These are phyloP conservation scores for Coranthus polyacanthus DNA, from an alignment of 2,797 vertebrate species.

Conservation along the genomic window DNA sequence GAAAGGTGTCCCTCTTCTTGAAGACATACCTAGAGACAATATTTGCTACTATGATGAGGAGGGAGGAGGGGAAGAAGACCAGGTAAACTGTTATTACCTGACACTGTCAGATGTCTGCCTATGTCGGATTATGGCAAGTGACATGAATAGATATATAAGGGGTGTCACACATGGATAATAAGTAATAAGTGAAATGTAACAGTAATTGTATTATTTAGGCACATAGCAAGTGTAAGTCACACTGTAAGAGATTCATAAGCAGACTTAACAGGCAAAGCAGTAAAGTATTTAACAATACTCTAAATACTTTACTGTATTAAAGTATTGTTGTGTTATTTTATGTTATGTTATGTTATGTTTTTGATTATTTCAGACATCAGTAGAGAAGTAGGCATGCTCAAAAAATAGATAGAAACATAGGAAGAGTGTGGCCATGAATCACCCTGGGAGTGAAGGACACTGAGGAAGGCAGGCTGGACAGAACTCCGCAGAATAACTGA, in stretches of 20 bases:
- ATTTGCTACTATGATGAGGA: constrained; percentile 91
- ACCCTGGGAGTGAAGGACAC: not conserved
- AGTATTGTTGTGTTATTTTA: too few relatives aligned
- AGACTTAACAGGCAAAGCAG: too few relatives aligned
- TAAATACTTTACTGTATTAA: too few relatives aligned
- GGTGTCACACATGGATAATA: not conserved
- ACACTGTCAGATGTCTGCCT: constrained; percentile 51
- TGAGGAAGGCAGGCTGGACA: not conserved
- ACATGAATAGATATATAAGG: not conserved
- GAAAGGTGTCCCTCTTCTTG: constrained; percentile 81
- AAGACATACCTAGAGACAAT: constrained; percentile 89
- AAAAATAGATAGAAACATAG: not conserved
- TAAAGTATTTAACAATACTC: too few relatives aligned
- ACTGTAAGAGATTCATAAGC: too few relatives aligned
- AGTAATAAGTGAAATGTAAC: too few relatives aligned
- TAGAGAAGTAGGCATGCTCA: not conserved
- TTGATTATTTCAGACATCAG: not conserved
- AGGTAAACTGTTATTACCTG: constrained; percentile 85
- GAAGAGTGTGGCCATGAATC: not conserved
- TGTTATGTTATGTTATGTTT: too few relatives aligned
- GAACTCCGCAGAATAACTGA: not conserved
- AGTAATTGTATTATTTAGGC: too few relatives aligned
- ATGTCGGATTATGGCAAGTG: not conserved
- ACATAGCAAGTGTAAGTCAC: too few relatives aligned
- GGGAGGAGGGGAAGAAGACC: constrained; percentile 89